Evolutionary conservation across 2,797 vertebrate species (phyloP).

Genomic region (Neomorphus geoffroyi): DNA sequence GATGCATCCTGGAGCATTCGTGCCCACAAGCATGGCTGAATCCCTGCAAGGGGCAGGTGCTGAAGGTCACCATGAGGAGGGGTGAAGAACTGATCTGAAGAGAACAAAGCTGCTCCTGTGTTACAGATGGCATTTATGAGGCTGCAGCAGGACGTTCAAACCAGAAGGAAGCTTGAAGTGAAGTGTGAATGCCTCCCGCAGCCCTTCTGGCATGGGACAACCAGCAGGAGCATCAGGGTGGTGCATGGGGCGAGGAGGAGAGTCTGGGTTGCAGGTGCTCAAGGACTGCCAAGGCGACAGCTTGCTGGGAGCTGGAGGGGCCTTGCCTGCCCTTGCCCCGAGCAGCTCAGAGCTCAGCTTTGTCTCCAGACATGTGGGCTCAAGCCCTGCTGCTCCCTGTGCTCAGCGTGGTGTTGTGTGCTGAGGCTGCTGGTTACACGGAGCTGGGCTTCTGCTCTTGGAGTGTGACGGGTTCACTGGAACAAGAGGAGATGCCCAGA

Average conservation of each 20-base stretch:
- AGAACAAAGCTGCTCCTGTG: neutral
- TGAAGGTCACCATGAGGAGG: neutral
- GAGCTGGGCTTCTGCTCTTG: neutral
- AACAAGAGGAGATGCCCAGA: neutral
- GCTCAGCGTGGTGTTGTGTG: neutral
- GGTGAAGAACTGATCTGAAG: neutral
- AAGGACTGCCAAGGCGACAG: slow-evolving; percentile 16
- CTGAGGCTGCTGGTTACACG: neutral
- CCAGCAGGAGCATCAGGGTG: neutral
- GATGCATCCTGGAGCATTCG: neutral
- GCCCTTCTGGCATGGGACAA: neutral
- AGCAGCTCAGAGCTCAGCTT: neutral
- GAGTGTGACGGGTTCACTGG: fast-evolving
- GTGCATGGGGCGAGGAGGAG: neutral
- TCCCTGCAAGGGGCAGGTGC: neutral
- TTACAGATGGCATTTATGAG: slow-evolving; percentile 13
- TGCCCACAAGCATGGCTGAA: neutral
- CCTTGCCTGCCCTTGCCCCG: neutral
- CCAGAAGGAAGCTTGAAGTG: slow-evolving; percentile 27
- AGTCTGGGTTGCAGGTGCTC: neutral
- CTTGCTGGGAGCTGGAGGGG: neutral
- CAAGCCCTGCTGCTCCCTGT: neutral
- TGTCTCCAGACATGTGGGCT: neutral
- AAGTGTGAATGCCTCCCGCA: neutral
- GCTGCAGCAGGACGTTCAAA: neutral